Percentiles rank a stretch among this genome's conserved stretches.
Conservation (phyloP, 2,888 invertebrate species). For the Sycophila texana region DNA sequence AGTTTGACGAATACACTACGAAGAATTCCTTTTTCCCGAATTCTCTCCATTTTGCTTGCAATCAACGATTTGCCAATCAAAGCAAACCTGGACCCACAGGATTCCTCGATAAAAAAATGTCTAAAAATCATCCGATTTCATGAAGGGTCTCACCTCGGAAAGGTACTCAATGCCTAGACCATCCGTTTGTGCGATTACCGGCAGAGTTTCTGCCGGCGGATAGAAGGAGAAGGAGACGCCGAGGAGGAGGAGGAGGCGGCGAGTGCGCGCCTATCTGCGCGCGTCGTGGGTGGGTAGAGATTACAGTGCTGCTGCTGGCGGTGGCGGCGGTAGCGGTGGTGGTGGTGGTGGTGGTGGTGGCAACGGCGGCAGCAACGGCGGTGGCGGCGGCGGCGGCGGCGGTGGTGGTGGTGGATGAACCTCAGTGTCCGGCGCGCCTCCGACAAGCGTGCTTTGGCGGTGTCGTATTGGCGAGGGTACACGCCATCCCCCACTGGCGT, state of each 20-base stretch:
- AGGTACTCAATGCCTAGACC: background rate
- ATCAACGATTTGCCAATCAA: too few relatives aligned
- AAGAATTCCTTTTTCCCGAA: too few relatives aligned
- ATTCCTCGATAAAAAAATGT: background rate
- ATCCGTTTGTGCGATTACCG: background rate
- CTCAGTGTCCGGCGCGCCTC: conserved; percentile 76
- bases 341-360: conserved; percentile 53
- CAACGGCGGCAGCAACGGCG: conserved; percentile 53
- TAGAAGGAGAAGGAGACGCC: background rate
- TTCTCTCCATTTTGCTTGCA: too few relatives aligned
- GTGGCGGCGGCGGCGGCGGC: conserved; percentile 58
- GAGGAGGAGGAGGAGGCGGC: background rate
- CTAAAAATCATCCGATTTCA: background rate
- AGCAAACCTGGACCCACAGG: background rate
- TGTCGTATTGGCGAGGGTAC: conserved; percentile 32
- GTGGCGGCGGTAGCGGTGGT: conserved; percentile 61
- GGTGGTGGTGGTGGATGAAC: conserved; percentile 72
- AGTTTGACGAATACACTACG: too few relatives aligned
- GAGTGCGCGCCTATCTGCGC: conserved; percentile 2
- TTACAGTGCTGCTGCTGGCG: conserved; percentile 65
- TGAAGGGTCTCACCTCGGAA: background rate
- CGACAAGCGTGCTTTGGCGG: conserved; percentile 74
- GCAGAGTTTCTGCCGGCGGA: conserved; percentile 12
- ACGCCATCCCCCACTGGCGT: conserved; percentile 59
- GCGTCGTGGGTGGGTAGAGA: conserved; percentile 70